A percentile compares a stretch with the other conserved stretches of the same genome.
Evolutionary conservation across 2,797 vertebrate species (phyloP).

Genomic region (Micrastur ruficollis): DNA sequence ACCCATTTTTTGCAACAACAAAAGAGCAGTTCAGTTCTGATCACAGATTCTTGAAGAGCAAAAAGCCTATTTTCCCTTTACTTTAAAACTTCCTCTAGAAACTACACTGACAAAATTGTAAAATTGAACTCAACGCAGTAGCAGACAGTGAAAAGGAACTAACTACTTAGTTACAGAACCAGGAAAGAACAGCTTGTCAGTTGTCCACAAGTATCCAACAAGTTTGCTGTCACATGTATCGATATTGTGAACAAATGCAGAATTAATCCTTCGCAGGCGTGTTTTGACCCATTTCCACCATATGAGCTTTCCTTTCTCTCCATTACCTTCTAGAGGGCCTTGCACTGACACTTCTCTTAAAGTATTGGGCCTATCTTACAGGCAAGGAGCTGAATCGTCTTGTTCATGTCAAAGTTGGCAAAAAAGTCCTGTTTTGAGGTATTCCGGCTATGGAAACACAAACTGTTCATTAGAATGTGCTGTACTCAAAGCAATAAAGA

Average conservation of each 20-base stretch:
- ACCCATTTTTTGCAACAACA: not conserved
- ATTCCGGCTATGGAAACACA: not conserved
- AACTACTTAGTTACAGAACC: not conserved
- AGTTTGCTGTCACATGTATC: not conserved
- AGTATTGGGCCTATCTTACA: not conserved
- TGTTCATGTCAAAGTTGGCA: not conserved
- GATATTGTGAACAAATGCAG: not conserved
- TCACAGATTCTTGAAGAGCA: not conserved
- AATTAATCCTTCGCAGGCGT: not conserved
- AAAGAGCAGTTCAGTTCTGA: not conserved
- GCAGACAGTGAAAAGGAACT: not conserved
- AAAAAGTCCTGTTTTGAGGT: not conserved
- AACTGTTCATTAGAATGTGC: not conserved
- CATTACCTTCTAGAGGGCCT: not conserved
- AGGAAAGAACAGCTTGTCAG: not conserved
- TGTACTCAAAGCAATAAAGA: not conserved
- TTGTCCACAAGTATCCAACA: not conserved
- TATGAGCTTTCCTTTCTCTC: not conserved
- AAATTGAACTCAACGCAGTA: not conserved
- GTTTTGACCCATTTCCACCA: not conserved
- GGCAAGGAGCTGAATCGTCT: not conserved
- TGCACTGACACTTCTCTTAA: not conserved
- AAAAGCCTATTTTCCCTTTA: not conserved
- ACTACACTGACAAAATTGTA: not conserved
- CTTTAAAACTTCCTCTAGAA: not conserved